Conservation (phyloP, 92 coral and sea anemone genomes). For the Anthopleura xanthogrammica region DNA sequence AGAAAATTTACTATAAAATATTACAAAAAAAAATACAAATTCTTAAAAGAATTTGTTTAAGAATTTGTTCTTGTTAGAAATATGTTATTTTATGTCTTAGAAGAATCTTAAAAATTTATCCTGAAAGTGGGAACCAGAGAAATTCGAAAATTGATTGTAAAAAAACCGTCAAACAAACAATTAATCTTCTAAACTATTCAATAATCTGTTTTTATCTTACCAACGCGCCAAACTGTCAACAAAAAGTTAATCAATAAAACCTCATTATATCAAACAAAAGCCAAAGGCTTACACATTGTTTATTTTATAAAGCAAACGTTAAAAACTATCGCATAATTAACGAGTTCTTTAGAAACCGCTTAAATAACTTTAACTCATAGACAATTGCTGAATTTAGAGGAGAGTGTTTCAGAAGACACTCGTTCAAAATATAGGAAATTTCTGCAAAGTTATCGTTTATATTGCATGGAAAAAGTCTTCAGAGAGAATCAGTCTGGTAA, state of each 20-base stretch:
- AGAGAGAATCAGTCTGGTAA: not conserved
- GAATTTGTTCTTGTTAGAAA: too few species aligned
- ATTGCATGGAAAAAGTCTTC: not conserved
- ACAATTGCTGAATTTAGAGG: not conserved
- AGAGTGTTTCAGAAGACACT: not conserved
- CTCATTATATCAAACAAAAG: constrained; percentile 17
- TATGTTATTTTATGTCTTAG: too few species aligned
- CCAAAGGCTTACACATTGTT: constrained; percentile 23
- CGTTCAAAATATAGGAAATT: not conserved
- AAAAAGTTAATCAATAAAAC: not conserved
- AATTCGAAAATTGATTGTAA: not conserved
- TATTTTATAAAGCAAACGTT: constrained; percentile 25
- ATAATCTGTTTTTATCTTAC: constrained; percentile 5
- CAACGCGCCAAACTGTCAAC: constrained; percentile 12
- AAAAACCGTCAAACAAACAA: not conserved
- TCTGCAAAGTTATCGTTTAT: not conserved
- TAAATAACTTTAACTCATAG: not conserved
- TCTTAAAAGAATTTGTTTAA: too few species aligned
- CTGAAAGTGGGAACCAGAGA: not conserved
- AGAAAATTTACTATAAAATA: too few species aligned
- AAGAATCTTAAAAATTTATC: too few species aligned
- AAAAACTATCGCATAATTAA: constrained; percentile 31
- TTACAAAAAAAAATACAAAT: too few species aligned
- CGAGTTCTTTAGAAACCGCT: constrained; percentile 1
- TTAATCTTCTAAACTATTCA: not conserved